phyloP scores from a whole-genome alignment of 2,888 invertebrate species.

The Laspeyria flexula region DNA sequence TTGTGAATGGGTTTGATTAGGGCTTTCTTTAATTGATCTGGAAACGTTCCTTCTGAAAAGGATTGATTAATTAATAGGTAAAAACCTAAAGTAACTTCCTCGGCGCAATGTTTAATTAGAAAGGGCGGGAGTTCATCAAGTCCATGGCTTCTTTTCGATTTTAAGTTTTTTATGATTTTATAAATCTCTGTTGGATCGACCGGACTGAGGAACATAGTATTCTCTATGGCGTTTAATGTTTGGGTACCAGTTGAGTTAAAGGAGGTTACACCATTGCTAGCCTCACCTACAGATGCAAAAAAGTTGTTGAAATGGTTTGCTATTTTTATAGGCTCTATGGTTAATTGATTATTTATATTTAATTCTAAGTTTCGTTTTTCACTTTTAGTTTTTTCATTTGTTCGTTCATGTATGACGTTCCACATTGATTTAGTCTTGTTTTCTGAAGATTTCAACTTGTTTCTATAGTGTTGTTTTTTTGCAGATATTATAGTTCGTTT shows the following conservation, averaged over 20 bases:
- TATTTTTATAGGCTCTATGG: neutral
- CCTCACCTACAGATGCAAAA: neutral
- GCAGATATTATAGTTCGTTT: neutral
- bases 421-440: constrained; percentile 5
- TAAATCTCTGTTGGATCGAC: neutral
- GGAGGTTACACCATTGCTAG: too few species aligned
- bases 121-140: neutral
- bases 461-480: constrained; percentile 4
- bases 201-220: neutral
- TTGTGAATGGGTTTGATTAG: neutral
- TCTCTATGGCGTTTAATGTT: neutral
- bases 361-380: neutral
- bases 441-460: neutral
- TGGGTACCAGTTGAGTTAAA: neutral
- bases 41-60: neutral
- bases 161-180: neutral
- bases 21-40: neutral
- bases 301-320: constrained; percentile 2
- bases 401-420: constrained; percentile 6
- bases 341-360: neutral
- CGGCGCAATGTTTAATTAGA: neutral
- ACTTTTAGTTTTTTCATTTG: constrained; percentile 6
- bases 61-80: neutral
- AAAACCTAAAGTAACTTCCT: neutral
- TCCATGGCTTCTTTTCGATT: neutral